Evolutionary conservation across 1,140 invertebrate species (phyloP).

Genomic region (Papilio polyxenes): DNA sequence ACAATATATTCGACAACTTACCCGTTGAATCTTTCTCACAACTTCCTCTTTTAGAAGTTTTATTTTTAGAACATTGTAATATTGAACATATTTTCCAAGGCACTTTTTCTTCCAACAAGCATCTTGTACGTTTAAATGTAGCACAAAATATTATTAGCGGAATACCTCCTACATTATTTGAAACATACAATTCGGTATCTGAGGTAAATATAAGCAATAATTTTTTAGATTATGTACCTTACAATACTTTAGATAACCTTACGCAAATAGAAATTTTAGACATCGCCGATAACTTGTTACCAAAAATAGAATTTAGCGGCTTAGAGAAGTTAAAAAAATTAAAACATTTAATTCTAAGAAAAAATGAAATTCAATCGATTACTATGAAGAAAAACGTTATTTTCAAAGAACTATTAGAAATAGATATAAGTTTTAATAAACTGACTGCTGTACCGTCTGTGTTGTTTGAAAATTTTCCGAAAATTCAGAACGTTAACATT

Average conservation of each 20-base stretch:
- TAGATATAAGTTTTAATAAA: slow-evolving; percentile 74
- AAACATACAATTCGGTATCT: slow-evolving; percentile 61
- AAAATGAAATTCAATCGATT: slow-evolving; percentile 74
- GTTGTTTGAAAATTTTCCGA: slow-evolving; percentile 72
- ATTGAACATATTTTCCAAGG: slow-evolving; percentile 72
- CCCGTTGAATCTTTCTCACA: slow-evolving; percentile 69
- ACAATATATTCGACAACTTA: slow-evolving; percentile 71
- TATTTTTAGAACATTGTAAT: slow-evolving; percentile 74
- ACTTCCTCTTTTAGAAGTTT: slow-evolving; percentile 71
- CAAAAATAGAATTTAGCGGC: slow-evolving; percentile 70
- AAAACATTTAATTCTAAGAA: slow-evolving; percentile 70
- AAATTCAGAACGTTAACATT: slow-evolving; percentile 73
- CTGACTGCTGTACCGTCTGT: slow-evolving; percentile 63
- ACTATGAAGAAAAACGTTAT: slow-evolving; percentile 65
- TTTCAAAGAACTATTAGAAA: slow-evolving; percentile 59
- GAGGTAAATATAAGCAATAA: slow-evolving; percentile 76
- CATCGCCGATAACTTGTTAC: slow-evolving; percentile 71
- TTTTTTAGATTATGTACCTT: slow-evolving; percentile 72
- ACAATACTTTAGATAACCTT: slow-evolving; percentile 69
- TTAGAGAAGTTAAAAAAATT: slow-evolving; percentile 68
- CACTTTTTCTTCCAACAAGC: slow-evolving; percentile 70
- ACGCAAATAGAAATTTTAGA: slow-evolving; percentile 70
- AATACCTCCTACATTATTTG: slow-evolving; percentile 64
- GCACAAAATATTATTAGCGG: slow-evolving; percentile 75
- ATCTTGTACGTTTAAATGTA: slow-evolving; percentile 69